Evolutionary conservation across 2,888 invertebrate genomes (phyloP).

Genomic region (Diarsia dahlii): DNA sequence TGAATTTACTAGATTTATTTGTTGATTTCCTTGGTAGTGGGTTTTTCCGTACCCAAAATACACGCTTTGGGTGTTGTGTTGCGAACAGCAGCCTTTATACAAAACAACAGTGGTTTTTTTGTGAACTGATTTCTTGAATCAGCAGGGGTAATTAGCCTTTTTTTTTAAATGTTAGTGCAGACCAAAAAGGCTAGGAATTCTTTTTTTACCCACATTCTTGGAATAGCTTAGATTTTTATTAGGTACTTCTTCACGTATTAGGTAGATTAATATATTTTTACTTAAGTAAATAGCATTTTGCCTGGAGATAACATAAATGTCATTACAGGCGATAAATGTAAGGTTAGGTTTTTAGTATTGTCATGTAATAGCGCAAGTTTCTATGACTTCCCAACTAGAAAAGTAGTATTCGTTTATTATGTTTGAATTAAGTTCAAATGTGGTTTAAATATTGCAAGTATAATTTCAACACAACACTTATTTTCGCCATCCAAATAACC

Average conservation of each 20-base stretch:
- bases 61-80: too few species aligned
- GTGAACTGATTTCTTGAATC: background rate
- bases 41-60: too few species aligned
- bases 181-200: background rate
- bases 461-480: background rate
- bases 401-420: background rate
- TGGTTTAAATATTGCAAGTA: background rate
- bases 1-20: background rate
- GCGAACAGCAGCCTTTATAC: too few species aligned
- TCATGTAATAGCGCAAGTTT: background rate
- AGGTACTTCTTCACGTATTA: background rate
- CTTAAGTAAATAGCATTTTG: background rate
- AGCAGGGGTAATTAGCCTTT: background rate
- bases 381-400: background rate
- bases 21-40: background rate
- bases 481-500: constrained; percentile 24
- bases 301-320: too few species aligned
- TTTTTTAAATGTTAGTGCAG: background rate
- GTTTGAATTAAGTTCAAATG: background rate
- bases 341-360: background rate
- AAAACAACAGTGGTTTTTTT: background rate
- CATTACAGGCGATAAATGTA: too few species aligned
- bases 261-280: background rate
- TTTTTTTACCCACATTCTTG: background rate
- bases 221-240: background rate